Evolutionary conservation across 2,888 invertebrate species (phyloP).

Genomic region (Eretmocerus hayati): DNA sequence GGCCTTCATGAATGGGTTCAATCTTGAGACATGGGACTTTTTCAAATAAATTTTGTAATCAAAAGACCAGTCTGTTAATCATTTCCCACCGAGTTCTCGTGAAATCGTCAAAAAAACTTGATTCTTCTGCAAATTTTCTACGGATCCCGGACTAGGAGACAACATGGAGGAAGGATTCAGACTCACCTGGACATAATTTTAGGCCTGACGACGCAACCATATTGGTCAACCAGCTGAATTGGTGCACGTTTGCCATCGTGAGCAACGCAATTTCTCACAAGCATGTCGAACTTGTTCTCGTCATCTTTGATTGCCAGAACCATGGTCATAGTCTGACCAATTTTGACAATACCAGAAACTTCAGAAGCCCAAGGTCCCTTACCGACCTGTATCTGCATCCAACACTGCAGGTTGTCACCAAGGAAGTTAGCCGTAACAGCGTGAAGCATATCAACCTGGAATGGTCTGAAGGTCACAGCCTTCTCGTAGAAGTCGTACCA

Average conservation of each 20-base stretch:
- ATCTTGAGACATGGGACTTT: too few relatives aligned
- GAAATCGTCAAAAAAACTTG: too few relatives aligned
- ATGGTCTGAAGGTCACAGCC: slow-evolving; percentile 88
- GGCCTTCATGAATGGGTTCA: too few relatives aligned
- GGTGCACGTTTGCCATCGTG: slow-evolving; percentile 91
- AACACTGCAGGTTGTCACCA: slow-evolving; percentile 90
- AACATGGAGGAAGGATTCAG: background rate
- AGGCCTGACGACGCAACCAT: slow-evolving; percentile 86
- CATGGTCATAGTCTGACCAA: slow-evolving; percentile 96
- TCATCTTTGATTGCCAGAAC: slow-evolving; percentile 92
- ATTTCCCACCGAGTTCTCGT: too few relatives aligned
- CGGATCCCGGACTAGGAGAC: too few relatives aligned
- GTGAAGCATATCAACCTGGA: slow-evolving; percentile 93
- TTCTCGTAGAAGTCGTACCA: slow-evolving; percentile 97
- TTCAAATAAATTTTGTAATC: too few relatives aligned
- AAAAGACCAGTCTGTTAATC: too few relatives aligned
- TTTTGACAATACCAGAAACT: slow-evolving; percentile 91
- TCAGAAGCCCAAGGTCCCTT: slow-evolving; percentile 97
- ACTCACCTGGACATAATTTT: slow-evolving; percentile 77
- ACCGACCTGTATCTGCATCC: slow-evolving; percentile 97
- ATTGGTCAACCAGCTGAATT: slow-evolving; percentile 87
- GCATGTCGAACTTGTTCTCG: slow-evolving; percentile 93
- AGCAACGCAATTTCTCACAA: slow-evolving; percentile 89
- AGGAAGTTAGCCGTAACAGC: slow-evolving; percentile 93
- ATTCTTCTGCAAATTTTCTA: too few relatives aligned